Base-by-base conservation (phyloP, 1,140 invertebrate species). In the Halictus rubicundus region DNA sequence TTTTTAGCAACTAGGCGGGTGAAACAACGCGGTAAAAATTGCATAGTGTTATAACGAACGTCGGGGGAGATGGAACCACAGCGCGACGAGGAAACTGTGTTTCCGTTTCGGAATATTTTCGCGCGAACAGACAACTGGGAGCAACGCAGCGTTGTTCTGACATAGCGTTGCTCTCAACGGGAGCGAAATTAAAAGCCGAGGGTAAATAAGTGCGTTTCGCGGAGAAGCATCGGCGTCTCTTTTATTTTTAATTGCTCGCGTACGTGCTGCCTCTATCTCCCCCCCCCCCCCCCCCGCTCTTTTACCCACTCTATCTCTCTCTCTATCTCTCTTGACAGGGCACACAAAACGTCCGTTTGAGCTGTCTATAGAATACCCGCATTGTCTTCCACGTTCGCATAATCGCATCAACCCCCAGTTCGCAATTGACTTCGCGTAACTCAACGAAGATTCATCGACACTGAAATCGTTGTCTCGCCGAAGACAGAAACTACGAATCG, bases 171-270 rank as follows among this genome's bases (percentile, higher is more conserved):
- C 52, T 39, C 19, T 14, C 5, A n/a, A 39, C 12, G 14, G n/a
- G 6, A 52, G 27, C 32, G 52, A 39, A 70, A 59, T 70, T 39
- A 59, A 70, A 57, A 70, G 54, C n/a, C 21, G 16, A 7, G 7
- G 52, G n/a, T 42, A 32, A 23, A 39, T 39, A 70, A 70, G 68
- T 39, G 32, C 52, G 68, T 70, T 68, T 12, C 49, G 39, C 63
- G 63, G 37, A 42, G 42, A 21, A 37, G 19, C 61, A 37, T 63
- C 61, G 63, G 59, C 23, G 66, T 14, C 49, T n/a, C 25, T 25
- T 68, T 59, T 70, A 39, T 39, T 70, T 70, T 59, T 70, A 59
- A 54, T 59, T 70, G 19, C 27, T 14, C 32, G 32, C 49, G 52
- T 25, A 46, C 37, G 21, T 10, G 25, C 19, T 52, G 49, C 49